Conservation (phyloP, 2,888 invertebrate genomes). For the Lacanobia wlatinum region DNA sequence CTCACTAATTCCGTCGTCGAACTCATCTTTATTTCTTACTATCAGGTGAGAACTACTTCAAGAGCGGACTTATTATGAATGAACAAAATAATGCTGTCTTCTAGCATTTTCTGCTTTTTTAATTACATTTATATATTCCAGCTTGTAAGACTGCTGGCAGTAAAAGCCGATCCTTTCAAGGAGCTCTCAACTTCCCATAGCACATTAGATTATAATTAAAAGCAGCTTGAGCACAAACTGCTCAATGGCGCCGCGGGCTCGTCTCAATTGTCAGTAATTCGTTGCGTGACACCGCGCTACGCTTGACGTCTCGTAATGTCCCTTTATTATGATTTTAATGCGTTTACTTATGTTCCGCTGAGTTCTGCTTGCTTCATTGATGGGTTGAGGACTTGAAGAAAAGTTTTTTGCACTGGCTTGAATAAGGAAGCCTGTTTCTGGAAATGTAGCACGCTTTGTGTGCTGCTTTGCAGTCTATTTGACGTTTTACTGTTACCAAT, state of each 20-base stretch:
- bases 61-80: background rate
- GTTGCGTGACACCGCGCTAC: constrained; percentile 59
- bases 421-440: background rate
- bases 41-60: background rate
- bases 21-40: background rate
- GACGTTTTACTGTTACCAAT: background rate
- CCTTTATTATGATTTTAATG: constrained; percentile 48
- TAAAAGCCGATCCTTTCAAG: constrained; percentile 9
- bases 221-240: constrained; percentile 42
- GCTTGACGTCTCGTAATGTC: constrained; percentile 40
- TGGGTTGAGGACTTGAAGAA: constrained; percentile 9
- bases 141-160: background rate
- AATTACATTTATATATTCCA: background rate
- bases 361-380: constrained; percentile 28
- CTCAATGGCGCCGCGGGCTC: constrained; percentile 62
- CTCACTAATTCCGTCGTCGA: background rate
- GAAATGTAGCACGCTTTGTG: background rate
- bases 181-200: constrained; percentile 53
- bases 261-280: constrained; percentile 70
- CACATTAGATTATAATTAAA: constrained; percentile 69
- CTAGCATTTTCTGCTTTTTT: background rate
- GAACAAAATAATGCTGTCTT: no score
- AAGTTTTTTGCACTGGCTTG: constrained; percentile 6
- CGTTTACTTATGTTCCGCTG: constrained; percentile 20
- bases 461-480: background rate